A percentile compares a stretch with the other conserved stretches of the same genome.
phyloP scores from a whole-genome alignment of 2,888 invertebrate genomes.

The Pollenia angustigena region DNA sequence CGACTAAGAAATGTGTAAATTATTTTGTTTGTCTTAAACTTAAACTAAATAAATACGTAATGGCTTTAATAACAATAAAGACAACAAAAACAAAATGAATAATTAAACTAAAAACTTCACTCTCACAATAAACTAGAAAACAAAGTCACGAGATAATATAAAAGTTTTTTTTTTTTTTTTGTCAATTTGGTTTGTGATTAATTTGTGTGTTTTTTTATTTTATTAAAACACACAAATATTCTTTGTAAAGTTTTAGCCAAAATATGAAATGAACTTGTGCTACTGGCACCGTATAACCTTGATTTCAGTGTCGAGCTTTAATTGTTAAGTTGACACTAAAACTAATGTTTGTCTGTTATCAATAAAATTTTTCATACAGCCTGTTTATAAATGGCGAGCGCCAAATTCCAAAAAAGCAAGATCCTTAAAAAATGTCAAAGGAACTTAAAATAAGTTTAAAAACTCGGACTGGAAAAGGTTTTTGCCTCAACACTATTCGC shows the following conservation, averaged over 20 bases:
- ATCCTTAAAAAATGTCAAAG: too few species aligned
- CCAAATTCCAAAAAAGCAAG: too few species aligned
- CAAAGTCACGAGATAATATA: conserved; percentile 66
- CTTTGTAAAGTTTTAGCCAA: neutral
- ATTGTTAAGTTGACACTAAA: neutral
- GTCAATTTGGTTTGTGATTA: conserved; percentile 30
- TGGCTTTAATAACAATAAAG: conserved; percentile 2
- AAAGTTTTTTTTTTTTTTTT: conserved; percentile 27
- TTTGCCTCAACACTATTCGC: too few species aligned
- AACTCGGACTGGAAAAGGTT: too few species aligned
- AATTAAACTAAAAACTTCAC: conserved; percentile 18
- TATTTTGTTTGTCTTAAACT: conserved; percentile 55
- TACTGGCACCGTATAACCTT: conserved; percentile 19
- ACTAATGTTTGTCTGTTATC: too few species aligned
- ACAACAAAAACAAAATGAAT: neutral
- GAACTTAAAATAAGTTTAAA: too few species aligned
- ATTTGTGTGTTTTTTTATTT: conserved; percentile 15
- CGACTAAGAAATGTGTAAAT: conserved; percentile 54
- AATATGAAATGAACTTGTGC: conserved; percentile 17
- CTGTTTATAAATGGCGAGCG: too few species aligned
- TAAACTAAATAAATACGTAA: conserved; percentile 41
- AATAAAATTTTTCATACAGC: too few species aligned
- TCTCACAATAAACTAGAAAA: conserved; percentile 52
- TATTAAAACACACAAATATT: neutral
- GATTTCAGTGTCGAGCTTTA: conserved; percentile 21